phyloP scores from a whole-genome alignment of 2,113 vertebrate species.

The Brachyhypopomus occidentalis region DNA sequence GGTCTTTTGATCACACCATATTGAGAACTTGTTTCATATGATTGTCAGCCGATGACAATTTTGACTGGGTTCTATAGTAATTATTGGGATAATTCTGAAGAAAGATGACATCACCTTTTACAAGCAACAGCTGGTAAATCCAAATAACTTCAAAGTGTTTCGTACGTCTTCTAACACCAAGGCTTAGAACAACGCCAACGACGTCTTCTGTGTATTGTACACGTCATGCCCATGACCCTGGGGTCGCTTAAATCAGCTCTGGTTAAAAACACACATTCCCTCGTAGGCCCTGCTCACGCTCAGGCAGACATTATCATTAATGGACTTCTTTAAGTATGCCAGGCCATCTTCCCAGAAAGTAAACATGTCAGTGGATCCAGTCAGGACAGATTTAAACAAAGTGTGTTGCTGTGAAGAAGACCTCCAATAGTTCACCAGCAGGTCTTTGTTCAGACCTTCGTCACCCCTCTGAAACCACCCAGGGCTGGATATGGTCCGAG shows the following conservation, averaged over 20 bases:
- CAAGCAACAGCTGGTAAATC: too few species aligned
- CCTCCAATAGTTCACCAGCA: background rate
- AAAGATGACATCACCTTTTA: too few species aligned
- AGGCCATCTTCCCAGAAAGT: conserved; percentile 21
- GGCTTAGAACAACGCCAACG: too few species aligned
- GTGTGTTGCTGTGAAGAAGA: conserved; percentile 36
- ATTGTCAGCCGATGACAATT: background rate
- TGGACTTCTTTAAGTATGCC: background rate
- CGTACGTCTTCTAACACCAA: too few species aligned
- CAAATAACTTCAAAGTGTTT: too few species aligned
- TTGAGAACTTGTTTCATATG: background rate
- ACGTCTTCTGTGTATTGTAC: background rate
- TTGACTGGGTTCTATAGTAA: too few species aligned
- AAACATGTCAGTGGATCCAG: conserved; percentile 39
- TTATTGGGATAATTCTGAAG: too few species aligned
- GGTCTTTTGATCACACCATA: background rate
- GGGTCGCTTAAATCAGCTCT: background rate
- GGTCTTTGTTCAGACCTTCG: background rate
- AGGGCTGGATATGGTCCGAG: background rate
- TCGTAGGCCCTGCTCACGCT: background rate
- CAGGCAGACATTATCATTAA: conserved; percentile 18
- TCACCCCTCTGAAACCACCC: background rate
- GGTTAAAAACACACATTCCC: conserved; percentile 9
- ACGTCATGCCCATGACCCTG: background rate
- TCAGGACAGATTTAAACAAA: conserved; percentile 7